phyloP scores from a whole-genome alignment of 2,797 vertebrate genomes.

The Calcarius lapponicus region DNA sequence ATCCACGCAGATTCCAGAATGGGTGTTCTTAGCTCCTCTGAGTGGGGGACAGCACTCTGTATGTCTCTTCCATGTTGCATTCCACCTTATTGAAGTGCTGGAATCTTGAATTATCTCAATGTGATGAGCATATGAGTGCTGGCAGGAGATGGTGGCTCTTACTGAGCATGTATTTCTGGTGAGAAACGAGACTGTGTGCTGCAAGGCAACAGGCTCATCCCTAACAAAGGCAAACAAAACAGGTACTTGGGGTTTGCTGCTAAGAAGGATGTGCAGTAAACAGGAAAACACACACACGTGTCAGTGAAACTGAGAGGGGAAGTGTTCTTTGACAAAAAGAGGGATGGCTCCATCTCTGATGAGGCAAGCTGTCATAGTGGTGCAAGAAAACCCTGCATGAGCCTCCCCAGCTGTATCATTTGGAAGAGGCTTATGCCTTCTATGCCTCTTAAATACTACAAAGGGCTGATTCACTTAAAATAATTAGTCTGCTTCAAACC shows the following conservation, averaged over 20 bases:
- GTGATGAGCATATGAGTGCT: fast-evolving
- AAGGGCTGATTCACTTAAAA: not conserved
- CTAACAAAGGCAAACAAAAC: not conserved
- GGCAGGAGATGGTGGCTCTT: not conserved
- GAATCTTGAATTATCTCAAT: not conserved
- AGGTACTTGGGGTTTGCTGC: not conserved
- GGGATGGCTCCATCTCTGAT: not conserved
- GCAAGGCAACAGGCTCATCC: fast-evolving
- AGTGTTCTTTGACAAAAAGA: not conserved
- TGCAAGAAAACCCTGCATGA: not conserved
- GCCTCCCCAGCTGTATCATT: not conserved
- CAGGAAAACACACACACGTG: not conserved
- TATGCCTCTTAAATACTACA: not conserved
- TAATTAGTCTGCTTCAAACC: not conserved
- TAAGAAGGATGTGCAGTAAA: not conserved
- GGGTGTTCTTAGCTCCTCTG: not conserved
- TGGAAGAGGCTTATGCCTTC: not conserved
- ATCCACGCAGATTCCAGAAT: not conserved
- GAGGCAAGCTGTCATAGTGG: fast-evolving
- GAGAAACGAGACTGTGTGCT: not conserved
- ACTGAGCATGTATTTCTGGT: not conserved
- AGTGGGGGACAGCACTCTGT: not conserved
- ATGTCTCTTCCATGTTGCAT: not conserved
- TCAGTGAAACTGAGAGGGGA: not conserved
- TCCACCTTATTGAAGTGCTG: not conserved